phyloP scores from a whole-genome alignment of 2,797 vertebrate genomes.

The Loris lydekkerianus region DNA sequence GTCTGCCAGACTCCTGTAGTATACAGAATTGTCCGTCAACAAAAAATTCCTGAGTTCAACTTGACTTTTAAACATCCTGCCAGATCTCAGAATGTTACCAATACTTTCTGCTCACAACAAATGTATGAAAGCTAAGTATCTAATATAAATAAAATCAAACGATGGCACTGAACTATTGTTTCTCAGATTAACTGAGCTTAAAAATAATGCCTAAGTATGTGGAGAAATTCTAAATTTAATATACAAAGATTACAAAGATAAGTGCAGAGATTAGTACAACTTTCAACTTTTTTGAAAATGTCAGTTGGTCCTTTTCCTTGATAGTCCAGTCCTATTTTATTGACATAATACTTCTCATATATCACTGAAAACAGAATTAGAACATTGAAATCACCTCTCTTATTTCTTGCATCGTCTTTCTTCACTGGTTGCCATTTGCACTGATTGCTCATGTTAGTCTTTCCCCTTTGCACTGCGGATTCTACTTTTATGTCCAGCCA shows the following conservation, averaged over 20 bases:
- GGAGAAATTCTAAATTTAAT: constrained; percentile 42
- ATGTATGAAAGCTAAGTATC: constrained; percentile 33
- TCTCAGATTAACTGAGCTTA: constrained; percentile 32
- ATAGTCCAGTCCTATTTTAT: constrained; percentile 36
- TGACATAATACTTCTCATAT: background rate
- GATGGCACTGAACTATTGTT: background rate
- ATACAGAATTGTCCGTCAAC: background rate
- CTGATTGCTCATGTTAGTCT: background rate
- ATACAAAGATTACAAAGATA: background rate
- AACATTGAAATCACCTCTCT: background rate
- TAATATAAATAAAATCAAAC: constrained; percentile 49
- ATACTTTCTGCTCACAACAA: constrained; percentile 58
- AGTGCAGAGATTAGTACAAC: background rate
- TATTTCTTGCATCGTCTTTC: constrained; percentile 46
- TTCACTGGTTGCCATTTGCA: background rate
- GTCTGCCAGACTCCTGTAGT: background rate
- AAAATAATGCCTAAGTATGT: constrained; percentile 37
- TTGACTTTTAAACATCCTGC: constrained; percentile 52
- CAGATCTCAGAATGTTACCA: background rate
- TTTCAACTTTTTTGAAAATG: background rate
- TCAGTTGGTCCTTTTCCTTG: background rate
- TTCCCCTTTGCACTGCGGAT: constrained; percentile 36
- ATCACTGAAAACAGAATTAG: constrained; percentile 58
- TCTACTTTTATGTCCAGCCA: constrained; percentile 21
- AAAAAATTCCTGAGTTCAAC: constrained; percentile 34